These are phyloP conservation scores for Aphelinus atriplicis DNA, from an alignment of 1,140 invertebrate species.

Conservation along the genomic window DNA sequence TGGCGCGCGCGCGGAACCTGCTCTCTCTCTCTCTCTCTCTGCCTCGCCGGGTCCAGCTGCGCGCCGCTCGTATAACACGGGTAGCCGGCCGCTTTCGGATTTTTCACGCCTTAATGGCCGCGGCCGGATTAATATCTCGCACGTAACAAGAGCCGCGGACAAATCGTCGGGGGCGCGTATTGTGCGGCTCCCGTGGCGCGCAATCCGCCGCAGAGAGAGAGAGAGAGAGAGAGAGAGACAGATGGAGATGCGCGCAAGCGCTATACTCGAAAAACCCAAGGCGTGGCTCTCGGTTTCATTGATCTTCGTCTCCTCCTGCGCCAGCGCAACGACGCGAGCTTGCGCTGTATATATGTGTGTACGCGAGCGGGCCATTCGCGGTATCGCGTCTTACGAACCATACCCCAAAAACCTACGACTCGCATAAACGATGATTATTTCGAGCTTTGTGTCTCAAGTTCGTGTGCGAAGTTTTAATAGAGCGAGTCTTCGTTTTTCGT, in stretches of 20 bases:
- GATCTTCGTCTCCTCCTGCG: constrained; percentile 57
- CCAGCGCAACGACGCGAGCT: not conserved
- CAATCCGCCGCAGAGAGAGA: constrained; percentile 54
- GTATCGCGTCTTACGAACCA: not conserved
- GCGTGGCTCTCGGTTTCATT: constrained; percentile 58
- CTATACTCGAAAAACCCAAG: constrained; percentile 31
- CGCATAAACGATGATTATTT: too few species aligned
- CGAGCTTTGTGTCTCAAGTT: too few species aligned
- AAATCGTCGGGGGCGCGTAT: constrained; percentile 64
- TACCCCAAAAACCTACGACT: too few species aligned
- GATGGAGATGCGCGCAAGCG: constrained; percentile 26
- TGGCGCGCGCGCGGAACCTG: too few species aligned
- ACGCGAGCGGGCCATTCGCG: too few species aligned
- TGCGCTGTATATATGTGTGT: not conserved
- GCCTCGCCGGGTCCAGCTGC: constrained; percentile 51
- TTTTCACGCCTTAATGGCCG: too few species aligned
- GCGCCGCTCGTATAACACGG: too few species aligned
- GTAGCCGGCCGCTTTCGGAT: too few species aligned
- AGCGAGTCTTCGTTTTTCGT: too few species aligned
- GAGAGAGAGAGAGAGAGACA: constrained; percentile 41
- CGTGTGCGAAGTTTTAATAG: too few species aligned
- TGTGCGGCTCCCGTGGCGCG: constrained; percentile 61
- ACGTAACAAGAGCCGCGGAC: constrained; percentile 65
- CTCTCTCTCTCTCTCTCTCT: constrained; percentile 7
- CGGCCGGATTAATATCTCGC: constrained; percentile 53